Conservation (phyloP, 1,140 invertebrate genomes). For the Ips typographus region DNA sequence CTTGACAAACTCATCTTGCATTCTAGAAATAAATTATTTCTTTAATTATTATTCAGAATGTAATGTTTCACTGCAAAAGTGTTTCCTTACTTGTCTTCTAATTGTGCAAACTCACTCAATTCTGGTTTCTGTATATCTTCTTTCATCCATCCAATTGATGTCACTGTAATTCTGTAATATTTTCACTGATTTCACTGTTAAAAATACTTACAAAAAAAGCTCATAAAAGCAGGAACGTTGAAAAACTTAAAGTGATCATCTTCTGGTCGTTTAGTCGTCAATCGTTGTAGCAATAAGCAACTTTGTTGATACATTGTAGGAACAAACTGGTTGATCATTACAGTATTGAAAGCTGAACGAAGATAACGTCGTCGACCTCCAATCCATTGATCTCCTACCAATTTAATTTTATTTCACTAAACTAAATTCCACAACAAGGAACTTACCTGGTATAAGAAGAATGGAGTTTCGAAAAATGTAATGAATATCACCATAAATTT, state of each 20-base stretch:
- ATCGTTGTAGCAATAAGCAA: background rate
- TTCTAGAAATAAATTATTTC: too few species aligned
- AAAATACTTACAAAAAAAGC: conserved; percentile 16
- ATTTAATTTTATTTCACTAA: background rate
- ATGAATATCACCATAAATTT: background rate
- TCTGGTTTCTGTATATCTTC: background rate
- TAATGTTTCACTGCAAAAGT: too few species aligned
- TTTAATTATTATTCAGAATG: too few species aligned
- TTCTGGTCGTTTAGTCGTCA: background rate
- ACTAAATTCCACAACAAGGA: background rate
- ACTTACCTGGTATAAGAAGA: background rate
- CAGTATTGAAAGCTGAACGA: background rate
- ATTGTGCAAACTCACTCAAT: background rate
- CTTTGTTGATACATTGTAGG: conserved; percentile 1
- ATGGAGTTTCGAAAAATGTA: background rate
- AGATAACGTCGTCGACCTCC: background rate
- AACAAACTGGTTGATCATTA: background rate
- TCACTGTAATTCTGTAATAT: too few species aligned
- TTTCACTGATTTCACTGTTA: too few species aligned
- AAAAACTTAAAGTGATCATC: conserved; percentile 15
- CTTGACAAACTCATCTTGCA: conserved; percentile 17
- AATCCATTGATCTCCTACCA: conserved; percentile 9
- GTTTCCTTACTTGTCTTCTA: background rate
- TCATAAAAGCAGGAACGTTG: conserved; percentile 1
- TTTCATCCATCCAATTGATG: background rate